A percentile compares a stretch with the other conserved stretches of the same genome.
These are phyloP conservation scores for Alfaro cultratus DNA, from an alignment of 2,797 vertebrate genomes.

Conservation along the genomic window DNA sequence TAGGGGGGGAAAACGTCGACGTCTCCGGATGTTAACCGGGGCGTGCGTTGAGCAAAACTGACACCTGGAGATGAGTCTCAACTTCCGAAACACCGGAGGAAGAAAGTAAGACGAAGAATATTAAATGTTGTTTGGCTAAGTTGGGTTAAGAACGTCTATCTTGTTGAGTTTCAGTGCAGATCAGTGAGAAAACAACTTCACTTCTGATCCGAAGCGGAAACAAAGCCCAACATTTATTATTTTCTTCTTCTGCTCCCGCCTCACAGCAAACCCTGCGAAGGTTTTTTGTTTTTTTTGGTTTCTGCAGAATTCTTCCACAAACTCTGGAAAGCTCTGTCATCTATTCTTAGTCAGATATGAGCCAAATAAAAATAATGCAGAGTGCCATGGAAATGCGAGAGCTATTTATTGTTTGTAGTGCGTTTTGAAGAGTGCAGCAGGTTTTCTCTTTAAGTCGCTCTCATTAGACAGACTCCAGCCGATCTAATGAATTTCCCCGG, in stretches of 20 bases:
- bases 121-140: not conserved
- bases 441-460: slow-evolving; percentile 27
- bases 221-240: slow-evolving; percentile 38
- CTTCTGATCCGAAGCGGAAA: slow-evolving; percentile 1
- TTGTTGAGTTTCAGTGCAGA: not conserved
- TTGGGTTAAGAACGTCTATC: not conserved
- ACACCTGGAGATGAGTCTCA: not conserved
- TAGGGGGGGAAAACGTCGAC: not conserved
- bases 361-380: slow-evolving; percentile 28
- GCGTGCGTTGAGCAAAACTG: not conserved
- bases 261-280: slow-evolving; percentile 19
- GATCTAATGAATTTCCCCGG: slow-evolving; percentile 48
- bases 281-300: not conserved
- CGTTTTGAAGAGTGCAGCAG: slow-evolving; percentile 11
- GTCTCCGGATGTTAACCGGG: not conserved
- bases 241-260: slow-evolving; percentile 15
- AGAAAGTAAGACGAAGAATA: not conserved
- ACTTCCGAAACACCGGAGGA: not conserved
- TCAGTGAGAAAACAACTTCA: slow-evolving; percentile 8
- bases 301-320: slow-evolving; percentile 16
- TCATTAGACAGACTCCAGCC: slow-evolving; percentile 32
- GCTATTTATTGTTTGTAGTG: slow-evolving; percentile 2
- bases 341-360: slow-evolving; percentile 33
- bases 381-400: slow-evolving; percentile 38
- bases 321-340: slow-evolving; percentile 23